Base-by-base conservation (phyloP, 2,113 vertebrate genomes). In the Brienomyrus longianalis region DNA sequence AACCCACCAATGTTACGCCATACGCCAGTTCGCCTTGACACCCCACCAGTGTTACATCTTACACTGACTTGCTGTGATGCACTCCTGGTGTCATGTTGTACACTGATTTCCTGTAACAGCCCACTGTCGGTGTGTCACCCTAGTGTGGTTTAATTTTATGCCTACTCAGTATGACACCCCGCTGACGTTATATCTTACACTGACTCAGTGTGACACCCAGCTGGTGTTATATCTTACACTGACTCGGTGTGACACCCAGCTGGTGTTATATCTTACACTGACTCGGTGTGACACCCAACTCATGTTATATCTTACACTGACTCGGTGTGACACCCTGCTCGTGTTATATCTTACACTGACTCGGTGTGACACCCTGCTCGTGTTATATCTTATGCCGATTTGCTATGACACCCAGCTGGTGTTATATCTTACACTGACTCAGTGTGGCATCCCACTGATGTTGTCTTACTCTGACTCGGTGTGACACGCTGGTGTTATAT, bases 141-240 rank as follows among this genome's bases (percentile, higher is more conserved):
- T 31, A 31, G 31, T 31, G 31, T 31, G 31, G 31, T 31, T 31
- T 31, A 31, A 19, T 54, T 15, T 54, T 19, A 66, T 3, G n/a
- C 8, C 6, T 1, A n/a, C 0, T 66, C 1, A 1, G 6, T 66
- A 0, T 7, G 59, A 66, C n/a, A 10, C 21, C 8, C n/a, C 6
- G 0, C 59, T n/a, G 1, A 23, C 27, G 59, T 66, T 27, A 21
- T 54, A 19, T 54, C 17, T 54, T 84, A 47, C 8, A 0, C 39
- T 0, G 21, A n/a, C 0, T 66, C 1, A 0, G 6, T 66, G 0
- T 7, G 59, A 66, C n/a, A 10, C 21, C 8, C n/a, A 1, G 0
- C 59, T n/a, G 1, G 59, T 66, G 59, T 66, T 27, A 21, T 54
- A 19, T 54, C 17, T 54, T 84, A 47, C 8, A 0, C 39, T 0